These are phyloP conservation scores for Turdus rufiventris DNA, from an alignment of 2,113 vertebrate species.

Conservation along the genomic window DNA sequence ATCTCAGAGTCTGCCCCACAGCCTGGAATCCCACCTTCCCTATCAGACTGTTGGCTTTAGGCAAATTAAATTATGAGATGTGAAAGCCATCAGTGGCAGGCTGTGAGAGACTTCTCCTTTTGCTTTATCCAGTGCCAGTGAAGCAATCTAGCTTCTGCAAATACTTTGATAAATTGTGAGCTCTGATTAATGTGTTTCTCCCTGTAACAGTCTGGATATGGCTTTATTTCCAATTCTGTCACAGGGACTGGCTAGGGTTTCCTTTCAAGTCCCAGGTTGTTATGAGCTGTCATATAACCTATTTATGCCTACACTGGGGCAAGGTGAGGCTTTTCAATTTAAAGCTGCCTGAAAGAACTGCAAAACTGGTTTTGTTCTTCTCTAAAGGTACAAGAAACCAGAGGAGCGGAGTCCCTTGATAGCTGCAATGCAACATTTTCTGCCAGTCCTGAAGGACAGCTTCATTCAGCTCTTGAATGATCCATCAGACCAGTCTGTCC, in stretches of 20 bases:
- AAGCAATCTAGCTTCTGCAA: not conserved
- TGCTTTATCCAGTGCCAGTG: not conserved
- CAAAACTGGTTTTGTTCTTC: conserved; percentile 50
- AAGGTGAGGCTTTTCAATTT: not conserved
- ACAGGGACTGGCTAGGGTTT: not conserved
- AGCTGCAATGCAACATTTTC: conserved; percentile 97
- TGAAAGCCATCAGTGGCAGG: not conserved
- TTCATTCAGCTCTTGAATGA: conserved; percentile 93
- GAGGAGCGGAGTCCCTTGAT: conserved; percentile 93
- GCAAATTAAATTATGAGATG: not conserved
- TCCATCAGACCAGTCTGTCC: conserved; percentile 92
- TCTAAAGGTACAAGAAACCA: conserved; percentile 93
- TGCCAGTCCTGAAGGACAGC: conserved; percentile 94
- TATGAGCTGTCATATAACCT: not conserved
- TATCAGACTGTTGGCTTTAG: not conserved
- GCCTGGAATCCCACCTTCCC: not conserved
- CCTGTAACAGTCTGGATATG: not conserved
- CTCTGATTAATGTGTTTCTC: not conserved
- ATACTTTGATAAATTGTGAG: not conserved
- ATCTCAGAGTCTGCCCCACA: not conserved
- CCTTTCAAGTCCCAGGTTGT: not conserved
- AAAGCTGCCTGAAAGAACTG: not conserved
- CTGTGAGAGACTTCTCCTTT: not conserved
- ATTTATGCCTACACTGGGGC: not conserved
- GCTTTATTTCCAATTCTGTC: not conserved